phyloP scores from a whole-genome alignment of 2,797 vertebrate species.

The Trachurus trachurus region DNA sequence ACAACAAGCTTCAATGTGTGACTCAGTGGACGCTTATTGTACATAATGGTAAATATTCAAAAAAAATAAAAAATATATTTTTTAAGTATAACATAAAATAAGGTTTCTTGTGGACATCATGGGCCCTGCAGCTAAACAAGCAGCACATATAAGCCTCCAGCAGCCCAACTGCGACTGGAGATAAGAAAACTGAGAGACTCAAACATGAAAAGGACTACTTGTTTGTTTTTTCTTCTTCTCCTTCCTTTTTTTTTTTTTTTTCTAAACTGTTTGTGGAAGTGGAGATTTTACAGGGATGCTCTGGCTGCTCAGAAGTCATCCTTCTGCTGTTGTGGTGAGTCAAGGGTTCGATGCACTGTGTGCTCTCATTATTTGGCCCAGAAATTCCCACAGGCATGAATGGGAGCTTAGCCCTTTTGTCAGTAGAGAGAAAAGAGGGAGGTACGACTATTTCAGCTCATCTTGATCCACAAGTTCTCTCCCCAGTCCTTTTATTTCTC shows the following conservation, averaged over 20 bases:
- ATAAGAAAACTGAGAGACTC: slow-evolving; percentile 30
- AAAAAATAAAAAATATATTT: not conserved
- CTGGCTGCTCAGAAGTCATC: slow-evolving; percentile 6
- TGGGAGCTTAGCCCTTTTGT: slow-evolving; percentile 32
- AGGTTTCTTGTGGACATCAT: not conserved
- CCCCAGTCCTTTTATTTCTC: not conserved
- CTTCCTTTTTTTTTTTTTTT: not conserved
- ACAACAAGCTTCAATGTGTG: not conserved
- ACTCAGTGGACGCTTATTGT: slow-evolving; percentile 7
- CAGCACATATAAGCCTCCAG: not conserved
- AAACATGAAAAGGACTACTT: slow-evolving; percentile 6
- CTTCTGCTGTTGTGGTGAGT: slow-evolving; percentile 9
- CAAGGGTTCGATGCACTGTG: slow-evolving; percentile 14
- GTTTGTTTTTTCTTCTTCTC: not conserved
- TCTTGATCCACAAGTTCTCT: slow-evolving; percentile 18
- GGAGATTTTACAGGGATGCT: slow-evolving; percentile 23
- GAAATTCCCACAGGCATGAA: slow-evolving; percentile 34
- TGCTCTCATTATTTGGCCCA: slow-evolving; percentile 34
- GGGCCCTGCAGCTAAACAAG: not conserved
- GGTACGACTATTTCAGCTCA: slow-evolving; percentile 17
- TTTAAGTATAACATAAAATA: not conserved
- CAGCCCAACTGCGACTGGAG: slow-evolving; percentile 17
- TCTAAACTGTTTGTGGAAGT: slow-evolving; percentile 12
- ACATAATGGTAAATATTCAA: not conserved
- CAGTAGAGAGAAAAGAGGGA: slow-evolving; percentile 21